phyloP scores from a whole-genome alignment of 2,113 vertebrate species.

The Eulemur macaco region DNA sequence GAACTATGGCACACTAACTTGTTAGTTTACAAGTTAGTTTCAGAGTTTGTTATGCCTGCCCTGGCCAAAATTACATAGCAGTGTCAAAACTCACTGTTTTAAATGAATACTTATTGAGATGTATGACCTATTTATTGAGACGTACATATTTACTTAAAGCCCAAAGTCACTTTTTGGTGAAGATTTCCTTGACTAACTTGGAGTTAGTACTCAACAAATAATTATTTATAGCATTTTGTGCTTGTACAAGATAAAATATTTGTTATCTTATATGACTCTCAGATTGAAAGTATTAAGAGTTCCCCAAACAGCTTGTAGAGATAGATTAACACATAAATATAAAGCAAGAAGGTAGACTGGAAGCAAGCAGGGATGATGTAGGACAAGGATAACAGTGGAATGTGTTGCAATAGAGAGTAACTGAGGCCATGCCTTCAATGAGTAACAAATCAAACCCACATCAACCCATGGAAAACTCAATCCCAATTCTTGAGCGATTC shows the following conservation, averaged over 20 bases:
- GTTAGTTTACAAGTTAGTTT: neutral
- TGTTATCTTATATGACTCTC: neutral
- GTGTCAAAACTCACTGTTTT: neutral
- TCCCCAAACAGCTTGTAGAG: neutral
- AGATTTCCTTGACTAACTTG: neutral
- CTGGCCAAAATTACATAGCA: neutral
- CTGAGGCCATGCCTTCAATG: neutral
- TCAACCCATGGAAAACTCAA: neutral
- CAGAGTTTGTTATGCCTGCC: neutral
- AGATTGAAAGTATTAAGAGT: neutral
- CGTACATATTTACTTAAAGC: neutral
- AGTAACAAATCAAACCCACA: neutral
- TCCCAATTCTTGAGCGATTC: neutral
- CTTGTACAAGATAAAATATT: neutral
- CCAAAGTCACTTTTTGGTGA: neutral
- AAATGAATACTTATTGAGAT: neutral
- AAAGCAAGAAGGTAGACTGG: neutral
- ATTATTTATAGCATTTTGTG: neutral
- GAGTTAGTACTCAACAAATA: neutral
- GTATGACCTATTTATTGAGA: neutral
- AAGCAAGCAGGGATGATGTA: neutral
- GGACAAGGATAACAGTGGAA: neutral
- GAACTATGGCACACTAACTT: neutral
- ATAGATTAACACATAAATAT: neutral
- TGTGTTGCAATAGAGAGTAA: neutral